phyloP scores from a whole-genome alignment of 1,140 invertebrate species.

The Muscidifurax raptorellus region DNA sequence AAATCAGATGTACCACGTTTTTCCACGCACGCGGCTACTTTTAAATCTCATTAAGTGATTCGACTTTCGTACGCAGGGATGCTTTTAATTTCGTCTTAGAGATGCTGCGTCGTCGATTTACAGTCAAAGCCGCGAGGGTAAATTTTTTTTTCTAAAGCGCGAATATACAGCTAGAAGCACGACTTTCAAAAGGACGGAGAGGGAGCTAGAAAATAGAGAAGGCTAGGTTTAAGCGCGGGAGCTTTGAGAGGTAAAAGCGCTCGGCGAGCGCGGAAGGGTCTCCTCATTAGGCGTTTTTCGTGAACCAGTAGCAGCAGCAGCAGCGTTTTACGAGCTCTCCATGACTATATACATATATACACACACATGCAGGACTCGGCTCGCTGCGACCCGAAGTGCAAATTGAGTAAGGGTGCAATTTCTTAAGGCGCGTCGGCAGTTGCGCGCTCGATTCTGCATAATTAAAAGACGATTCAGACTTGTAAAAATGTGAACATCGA shows the following conservation, averaged over 20 bases:
- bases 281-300: slow-evolving; percentile 18
- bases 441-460: no score
- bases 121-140: not conserved
- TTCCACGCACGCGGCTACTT: slow-evolving; percentile 4
- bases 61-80: slow-evolving; percentile 28
- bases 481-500: no score
- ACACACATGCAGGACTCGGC: no score
- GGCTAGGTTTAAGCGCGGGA: not conserved
- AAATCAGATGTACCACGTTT: no score
- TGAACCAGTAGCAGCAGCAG: not conserved
- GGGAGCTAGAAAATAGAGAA: not conserved
- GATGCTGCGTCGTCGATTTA: not conserved
- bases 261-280: not conserved
- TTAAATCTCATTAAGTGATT: slow-evolving; percentile 52
- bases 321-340: not conserved
- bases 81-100: slow-evolving; percentile 45
- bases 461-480: no score
- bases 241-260: not conserved
- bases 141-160: no score
- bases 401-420: no score
- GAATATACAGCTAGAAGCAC: no score
- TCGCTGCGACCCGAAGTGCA: no score
- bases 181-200: no score
- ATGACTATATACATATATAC: not conserved
- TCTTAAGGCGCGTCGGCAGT: no score